Evolutionary conservation across 2,797 vertebrate genomes (phyloP), one percentile per base, ranked within the genome.

Genomic region (Eospalax fontanierii): DNA sequence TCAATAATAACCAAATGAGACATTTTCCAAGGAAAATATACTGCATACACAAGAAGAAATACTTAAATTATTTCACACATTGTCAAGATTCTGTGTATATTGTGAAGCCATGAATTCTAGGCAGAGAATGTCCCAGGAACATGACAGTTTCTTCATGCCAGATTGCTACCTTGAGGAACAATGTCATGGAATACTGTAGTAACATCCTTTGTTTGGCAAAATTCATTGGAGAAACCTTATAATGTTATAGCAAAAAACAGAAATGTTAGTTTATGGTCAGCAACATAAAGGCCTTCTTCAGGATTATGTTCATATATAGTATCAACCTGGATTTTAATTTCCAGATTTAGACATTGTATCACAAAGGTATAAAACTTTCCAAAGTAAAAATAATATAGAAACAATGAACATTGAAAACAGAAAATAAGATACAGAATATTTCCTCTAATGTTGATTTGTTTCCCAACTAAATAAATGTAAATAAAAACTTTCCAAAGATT

Each of bases 381-480:
- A 54, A 87, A 81, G 21, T 22, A 88, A 85, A 87, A 84, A 73
- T 50, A 90, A 66, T 28, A 50, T 30, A 43, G 35, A 82, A 79
- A 63, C 33, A 75, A 59, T 66, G 2, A 82, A 91, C 43, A 81
- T 30, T n/a, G 28, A 87, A 93, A 82, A 30, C 65, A 78, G 4
- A 11, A 12, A 83, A 92, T 95, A 74, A 86, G 50, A 68, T 59
- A 81, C 1, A 80, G 84, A 89, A 84, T 78, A 4, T 7, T 28
- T 38, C 9, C 11, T 46, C n/a, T 87, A 50, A 86, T 22, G 66
- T 38, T 84, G 80, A 35, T 74, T 89, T 83, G 54, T 40, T 86
- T 16, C 9, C 22, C 18, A 81, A 65, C 22, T 94, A 71, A 88
- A n/a, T 40, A 81, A 88, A 74, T 30, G 3, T 78, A 91, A 81